Evolutionary conservation across 2,888 invertebrate species (phyloP).

Genomic region (Chrysolina americana): DNA sequence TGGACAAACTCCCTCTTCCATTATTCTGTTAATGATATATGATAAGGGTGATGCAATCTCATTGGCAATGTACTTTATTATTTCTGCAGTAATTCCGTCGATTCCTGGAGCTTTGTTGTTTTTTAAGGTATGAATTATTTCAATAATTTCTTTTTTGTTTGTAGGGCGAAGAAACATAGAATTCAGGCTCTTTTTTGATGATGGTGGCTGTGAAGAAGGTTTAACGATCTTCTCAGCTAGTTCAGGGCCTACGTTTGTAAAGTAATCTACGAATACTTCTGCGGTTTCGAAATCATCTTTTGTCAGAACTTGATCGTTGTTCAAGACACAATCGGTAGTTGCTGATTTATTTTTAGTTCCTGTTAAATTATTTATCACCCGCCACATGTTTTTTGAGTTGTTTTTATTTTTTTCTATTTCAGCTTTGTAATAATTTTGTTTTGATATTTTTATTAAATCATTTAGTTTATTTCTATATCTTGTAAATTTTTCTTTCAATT

Average conservation of each 20-base stretch:
- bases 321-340: neutral
- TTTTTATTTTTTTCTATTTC: conserved; percentile 1
- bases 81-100: neutral
- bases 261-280: neutral
- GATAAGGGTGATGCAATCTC: too few relatives aligned
- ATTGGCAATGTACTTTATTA: neutral
- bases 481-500: neutral
- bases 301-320: neutral
- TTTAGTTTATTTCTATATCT: conserved; percentile 1
- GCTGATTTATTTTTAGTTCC: conserved; percentile 6
- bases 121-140: too few relatives aligned
- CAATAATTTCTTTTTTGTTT: too few relatives aligned
- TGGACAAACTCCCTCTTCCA: neutral
- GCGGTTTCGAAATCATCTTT: neutral
- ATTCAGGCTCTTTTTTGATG: too few relatives aligned
- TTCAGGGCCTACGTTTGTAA: neutral
- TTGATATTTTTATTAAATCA: neutral
- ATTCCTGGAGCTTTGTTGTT: too few relatives aligned
- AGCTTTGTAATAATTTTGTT: neutral
- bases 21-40: too few relatives aligned
- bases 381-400: neutral
- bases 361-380: neutral
- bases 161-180: too few relatives aligned
- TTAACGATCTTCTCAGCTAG: too few relatives aligned
- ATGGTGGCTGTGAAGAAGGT: too few relatives aligned